Percentiles rank a stretch among this genome's conserved stretches.
These are phyloP conservation scores for Coendou prehensilis DNA, from an alignment of 2,797 vertebrate genomes.

Conservation along the genomic window DNA sequence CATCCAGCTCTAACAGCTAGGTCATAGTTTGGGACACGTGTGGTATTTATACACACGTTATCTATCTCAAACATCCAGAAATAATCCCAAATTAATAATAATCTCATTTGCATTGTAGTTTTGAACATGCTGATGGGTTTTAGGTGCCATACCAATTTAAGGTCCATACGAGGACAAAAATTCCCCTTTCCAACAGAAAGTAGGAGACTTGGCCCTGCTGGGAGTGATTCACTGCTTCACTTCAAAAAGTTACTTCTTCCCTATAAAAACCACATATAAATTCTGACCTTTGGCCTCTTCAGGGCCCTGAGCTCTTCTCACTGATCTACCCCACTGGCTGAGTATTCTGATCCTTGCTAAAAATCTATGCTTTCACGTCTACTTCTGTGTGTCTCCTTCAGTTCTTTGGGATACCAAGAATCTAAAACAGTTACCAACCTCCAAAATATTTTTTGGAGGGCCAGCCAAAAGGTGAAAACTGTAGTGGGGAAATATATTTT, in stretches of 20 bases:
- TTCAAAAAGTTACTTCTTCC: not conserved
- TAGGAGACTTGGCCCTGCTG: not conserved
- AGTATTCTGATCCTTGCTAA: not conserved
- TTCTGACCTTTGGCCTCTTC: not conserved
- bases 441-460: not conserved
- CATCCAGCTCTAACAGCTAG: not conserved
- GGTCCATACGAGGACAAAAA: not conserved
- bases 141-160: not conserved
- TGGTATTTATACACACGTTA: not conserved
- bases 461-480: not conserved
- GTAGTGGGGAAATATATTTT: not conserved
- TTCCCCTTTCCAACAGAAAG: not conserved
- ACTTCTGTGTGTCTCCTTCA: not conserved
- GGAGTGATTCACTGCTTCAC: not conserved
- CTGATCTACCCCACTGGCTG: not conserved
- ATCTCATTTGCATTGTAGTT: not conserved
- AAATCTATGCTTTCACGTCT: not conserved
- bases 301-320: not conserved
- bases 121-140: not conserved
- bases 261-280: not conserved
- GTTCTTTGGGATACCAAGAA: not conserved
- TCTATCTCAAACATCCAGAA: not conserved
- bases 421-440: not conserved
- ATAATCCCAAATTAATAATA: not conserved
- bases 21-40: not conserved